These are phyloP conservation scores for Corythornis cristatus DNA, from an alignment of 2,113 vertebrate species.

Conservation along the genomic window DNA sequence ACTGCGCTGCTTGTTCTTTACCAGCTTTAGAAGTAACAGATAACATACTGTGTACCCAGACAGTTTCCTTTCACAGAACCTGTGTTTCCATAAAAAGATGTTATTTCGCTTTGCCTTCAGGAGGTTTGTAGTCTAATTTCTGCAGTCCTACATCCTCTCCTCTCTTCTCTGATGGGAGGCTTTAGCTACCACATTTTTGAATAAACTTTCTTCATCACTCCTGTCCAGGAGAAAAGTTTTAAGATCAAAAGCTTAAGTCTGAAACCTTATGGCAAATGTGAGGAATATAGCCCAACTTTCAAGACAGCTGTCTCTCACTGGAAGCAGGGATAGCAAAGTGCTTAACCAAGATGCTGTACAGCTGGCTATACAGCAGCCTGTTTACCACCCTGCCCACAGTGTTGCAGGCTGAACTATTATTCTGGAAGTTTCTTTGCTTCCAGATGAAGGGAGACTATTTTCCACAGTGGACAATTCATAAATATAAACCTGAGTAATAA, in stretches of 20 bases:
- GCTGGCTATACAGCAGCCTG: neutral
- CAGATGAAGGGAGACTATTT: neutral
- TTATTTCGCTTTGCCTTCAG: neutral
- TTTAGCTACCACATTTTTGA: neutral
- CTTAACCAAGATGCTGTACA: neutral
- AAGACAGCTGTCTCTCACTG: neutral
- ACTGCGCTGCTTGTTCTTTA: neutral
- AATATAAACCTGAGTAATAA: neutral
- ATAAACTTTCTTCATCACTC: neutral
- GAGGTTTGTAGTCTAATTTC: neutral
- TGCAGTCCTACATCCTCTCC: neutral
- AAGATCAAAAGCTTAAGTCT: neutral
- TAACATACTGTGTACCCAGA: neutral
- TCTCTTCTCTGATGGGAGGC: neutral
- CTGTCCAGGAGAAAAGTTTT: neutral
- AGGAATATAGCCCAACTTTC: neutral
- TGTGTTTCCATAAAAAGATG: neutral
- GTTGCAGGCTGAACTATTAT: neutral
- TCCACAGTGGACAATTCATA: neutral
- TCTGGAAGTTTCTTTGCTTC: neutral
- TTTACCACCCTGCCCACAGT: neutral
- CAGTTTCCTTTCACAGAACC: neutral
- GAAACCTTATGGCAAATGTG: neutral
- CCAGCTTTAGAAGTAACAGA: neutral
- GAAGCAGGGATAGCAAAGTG: neutral